Evolutionary conservation across 2,113 vertebrate species (phyloP).

Genomic region (Dromaius novaehollandiae): DNA sequence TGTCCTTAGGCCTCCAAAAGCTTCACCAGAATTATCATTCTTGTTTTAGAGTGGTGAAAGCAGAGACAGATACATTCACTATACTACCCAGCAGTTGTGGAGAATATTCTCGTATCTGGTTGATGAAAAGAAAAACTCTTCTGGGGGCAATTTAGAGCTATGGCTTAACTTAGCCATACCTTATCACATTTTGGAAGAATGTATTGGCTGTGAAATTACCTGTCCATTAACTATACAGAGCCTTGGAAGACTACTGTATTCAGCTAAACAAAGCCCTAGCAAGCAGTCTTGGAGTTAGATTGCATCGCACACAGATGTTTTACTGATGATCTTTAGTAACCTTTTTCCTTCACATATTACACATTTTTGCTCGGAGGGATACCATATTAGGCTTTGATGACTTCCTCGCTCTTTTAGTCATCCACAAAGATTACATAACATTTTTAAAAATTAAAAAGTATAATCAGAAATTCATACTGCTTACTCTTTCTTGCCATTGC

Average conservation of each 20-base stretch:
- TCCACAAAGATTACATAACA: neutral
- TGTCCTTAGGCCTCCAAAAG: neutral
- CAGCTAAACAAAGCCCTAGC: neutral
- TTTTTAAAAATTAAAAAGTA: neutral
- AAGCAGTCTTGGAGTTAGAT: neutral
- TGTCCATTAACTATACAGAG: neutral
- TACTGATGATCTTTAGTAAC: neutral
- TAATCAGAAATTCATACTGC: neutral
- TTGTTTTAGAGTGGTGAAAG: neutral
- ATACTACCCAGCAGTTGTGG: neutral
- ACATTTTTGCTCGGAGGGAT: neutral
- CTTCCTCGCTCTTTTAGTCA: neutral
- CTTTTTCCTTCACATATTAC: neutral
- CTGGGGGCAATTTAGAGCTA: neutral
- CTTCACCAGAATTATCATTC: neutral
- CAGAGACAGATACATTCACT: neutral
- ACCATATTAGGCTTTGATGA: neutral
- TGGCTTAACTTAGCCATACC: neutral
- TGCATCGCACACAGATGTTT: neutral
- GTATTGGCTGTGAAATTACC: neutral
- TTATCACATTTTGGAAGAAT: conserved; percentile 13
- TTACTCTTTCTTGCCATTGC: neutral
- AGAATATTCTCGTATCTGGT: neutral
- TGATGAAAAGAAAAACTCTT: neutral
- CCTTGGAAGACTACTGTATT: neutral